phyloP scores from a whole-genome alignment of 2,113 vertebrate genomes.

The Ictidomys tridecemlineatus region DNA sequence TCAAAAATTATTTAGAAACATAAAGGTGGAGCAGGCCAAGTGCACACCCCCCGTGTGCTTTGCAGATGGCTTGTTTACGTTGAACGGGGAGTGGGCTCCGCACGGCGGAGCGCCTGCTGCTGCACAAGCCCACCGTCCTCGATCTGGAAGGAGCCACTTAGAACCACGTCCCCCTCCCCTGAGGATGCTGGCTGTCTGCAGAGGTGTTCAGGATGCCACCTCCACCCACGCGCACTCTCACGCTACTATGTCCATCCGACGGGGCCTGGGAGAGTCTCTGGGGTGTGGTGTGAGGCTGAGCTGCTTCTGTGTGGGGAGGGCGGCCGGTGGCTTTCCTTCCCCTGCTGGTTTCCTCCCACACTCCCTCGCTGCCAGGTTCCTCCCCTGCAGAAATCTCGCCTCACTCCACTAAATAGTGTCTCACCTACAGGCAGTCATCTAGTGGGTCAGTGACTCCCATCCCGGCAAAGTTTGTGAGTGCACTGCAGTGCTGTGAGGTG shows the following conservation, averaged over 20 bases:
- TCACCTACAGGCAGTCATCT: neutral
- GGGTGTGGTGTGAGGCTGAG: neutral
- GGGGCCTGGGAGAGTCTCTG: neutral
- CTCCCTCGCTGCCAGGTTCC: neutral
- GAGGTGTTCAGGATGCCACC: neutral
- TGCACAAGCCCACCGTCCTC: neutral
- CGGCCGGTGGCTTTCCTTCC: neutral
- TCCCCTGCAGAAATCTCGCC: neutral
- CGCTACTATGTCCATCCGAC: neutral
- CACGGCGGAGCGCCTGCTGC: neutral
- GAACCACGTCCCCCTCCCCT: neutral
- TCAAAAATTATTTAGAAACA: too few relatives aligned
- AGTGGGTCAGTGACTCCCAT: neutral
- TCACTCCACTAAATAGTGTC: neutral
- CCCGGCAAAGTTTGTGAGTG: neutral
- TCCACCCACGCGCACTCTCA: neutral
- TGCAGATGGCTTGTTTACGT: neutral
- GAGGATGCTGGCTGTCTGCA: neutral
- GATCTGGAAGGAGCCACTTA: neutral
- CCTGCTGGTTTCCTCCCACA: too few relatives aligned
- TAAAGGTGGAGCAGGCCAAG: neutral
- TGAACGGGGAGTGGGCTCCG: neutral
- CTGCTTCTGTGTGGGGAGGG: neutral
- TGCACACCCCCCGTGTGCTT: neutral
- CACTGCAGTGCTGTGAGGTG: neutral